These are phyloP conservation scores for Bovichtus diacanthus DNA, from an alignment of 2,797 vertebrate species.

Conservation along the genomic window DNA sequence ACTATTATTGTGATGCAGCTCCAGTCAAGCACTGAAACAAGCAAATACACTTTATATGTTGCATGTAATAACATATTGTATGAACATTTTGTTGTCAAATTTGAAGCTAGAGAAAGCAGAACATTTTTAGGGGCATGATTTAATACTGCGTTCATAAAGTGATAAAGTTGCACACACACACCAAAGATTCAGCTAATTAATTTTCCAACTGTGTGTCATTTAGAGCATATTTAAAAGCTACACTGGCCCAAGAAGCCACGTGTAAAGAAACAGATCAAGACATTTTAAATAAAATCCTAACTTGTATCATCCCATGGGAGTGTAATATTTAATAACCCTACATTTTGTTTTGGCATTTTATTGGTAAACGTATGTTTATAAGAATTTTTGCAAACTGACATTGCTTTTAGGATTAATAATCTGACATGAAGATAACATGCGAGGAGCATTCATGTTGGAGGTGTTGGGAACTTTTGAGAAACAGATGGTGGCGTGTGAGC, in stretches of 20 bases:
- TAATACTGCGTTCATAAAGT: too few relatives aligned
- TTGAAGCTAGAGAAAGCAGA: neutral
- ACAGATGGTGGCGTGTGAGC: neutral
- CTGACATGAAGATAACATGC: too few relatives aligned
- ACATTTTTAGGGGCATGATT: too few relatives aligned
- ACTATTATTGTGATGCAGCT: neutral
- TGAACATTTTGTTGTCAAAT: neutral
- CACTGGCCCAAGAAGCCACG: too few relatives aligned
- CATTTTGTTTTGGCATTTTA: neutral
- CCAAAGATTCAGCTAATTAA: too few relatives aligned
- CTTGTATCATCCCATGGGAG: neutral
- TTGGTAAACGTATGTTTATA: neutral
- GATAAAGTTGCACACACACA: too few relatives aligned
- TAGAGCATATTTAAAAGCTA: neutral
- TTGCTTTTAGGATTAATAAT: too few relatives aligned
- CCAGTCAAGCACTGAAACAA: neutral
- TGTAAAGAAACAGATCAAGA: too few relatives aligned
- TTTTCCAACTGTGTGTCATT: too few relatives aligned
- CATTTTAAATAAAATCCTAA: too few relatives aligned
- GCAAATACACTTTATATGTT: neutral
- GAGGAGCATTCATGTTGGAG: neutral
- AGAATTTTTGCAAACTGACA: neutral
- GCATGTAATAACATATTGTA: neutral
- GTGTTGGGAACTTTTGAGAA: neutral
- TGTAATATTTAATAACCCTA: neutral